These are phyloP conservation scores for Eufriesea mexicana DNA, from an alignment of 1,140 invertebrate species.

Conservation along the genomic window DNA sequence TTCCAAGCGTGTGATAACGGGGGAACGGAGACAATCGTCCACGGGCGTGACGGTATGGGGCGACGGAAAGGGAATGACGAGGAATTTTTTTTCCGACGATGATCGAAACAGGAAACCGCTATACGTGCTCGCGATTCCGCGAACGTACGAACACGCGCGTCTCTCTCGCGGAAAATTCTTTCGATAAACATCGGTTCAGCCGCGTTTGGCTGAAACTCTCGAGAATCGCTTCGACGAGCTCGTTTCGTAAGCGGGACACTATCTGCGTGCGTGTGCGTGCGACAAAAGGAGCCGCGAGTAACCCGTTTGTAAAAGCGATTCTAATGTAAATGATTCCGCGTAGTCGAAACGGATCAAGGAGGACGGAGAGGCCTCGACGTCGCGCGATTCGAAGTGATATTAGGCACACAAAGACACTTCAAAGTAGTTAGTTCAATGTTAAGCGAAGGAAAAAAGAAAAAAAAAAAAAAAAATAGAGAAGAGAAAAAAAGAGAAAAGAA, in stretches of 20 bases:
- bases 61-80: not conserved
- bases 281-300: constrained; percentile 8
- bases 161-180: not conserved
- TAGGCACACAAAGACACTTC: constrained; percentile 50
- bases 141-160: not conserved
- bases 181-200: not conserved
- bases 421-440: constrained; percentile 43
- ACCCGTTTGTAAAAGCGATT: constrained; percentile 13
- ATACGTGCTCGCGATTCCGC: not conserved
- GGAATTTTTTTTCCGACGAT: not conserved
- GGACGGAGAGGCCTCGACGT: not conserved
- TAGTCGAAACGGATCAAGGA: not conserved
- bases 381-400: not conserved
- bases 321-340: constrained; percentile 6
- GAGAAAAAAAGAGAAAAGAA: not conserved
- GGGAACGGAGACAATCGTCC: not conserved
- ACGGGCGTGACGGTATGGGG: not conserved
- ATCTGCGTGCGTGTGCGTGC: constrained; percentile 18
- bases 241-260: constrained; percentile 14
- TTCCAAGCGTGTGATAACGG: not conserved
- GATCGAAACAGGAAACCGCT: not conserved
- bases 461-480: not conserved
- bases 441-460: not conserved
- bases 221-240: not conserved
- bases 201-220: not conserved